Evolutionary conservation across 2,888 invertebrate genomes (phyloP), one percentile per base, ranked within the genome.

Genomic region (Limnephilus rhombicus): DNA sequence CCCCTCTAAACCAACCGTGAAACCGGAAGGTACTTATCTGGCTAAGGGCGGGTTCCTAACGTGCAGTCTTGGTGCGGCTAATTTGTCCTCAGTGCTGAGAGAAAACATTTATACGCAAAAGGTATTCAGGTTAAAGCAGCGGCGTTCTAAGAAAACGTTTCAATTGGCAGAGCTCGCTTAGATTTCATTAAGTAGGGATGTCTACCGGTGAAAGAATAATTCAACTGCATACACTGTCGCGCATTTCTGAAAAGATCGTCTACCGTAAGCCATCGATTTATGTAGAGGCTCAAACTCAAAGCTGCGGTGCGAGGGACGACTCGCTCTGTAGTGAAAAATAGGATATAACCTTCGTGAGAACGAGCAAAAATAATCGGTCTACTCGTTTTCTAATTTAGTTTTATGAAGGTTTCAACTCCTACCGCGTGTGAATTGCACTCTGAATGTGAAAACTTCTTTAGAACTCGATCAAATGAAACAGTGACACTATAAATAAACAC

Each of bases 1-100:
- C 49, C 88, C 88, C 49, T 86, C 37, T 80, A 89, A 89, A 89
- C 88, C 88, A 80, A 89, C 88, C 88, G 88, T 89, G 88, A 80
- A 89, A 89, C 68, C 45, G 87, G 87, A 34, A 89, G 80, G 88
- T 89, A 68, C 68, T 68, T 68, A 68, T 68, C 68, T 68, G 68
- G 24, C 68, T 68, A 68, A 68, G 24, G 68, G 68, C 68, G 68
- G 68, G 68, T 68, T 68, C 68, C 68, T 68, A 68, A 68, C 68
- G 68, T 68, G 24, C 68, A 68, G 68, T 68, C 68, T n/a, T 68
- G 24, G 24, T 9, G 7, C 68, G 68, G 24, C 68, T 68, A 68
- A 68, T 68, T 68, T 68, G 24, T 2, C n/a, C 9, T 9, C 24
- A n/a, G 68, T n/a, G n/a, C 68, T 9, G 24, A 24, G 24, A 68